phyloP scores from a whole-genome alignment of 1,140 invertebrate species.

The Protaetia brevitarsis region DNA sequence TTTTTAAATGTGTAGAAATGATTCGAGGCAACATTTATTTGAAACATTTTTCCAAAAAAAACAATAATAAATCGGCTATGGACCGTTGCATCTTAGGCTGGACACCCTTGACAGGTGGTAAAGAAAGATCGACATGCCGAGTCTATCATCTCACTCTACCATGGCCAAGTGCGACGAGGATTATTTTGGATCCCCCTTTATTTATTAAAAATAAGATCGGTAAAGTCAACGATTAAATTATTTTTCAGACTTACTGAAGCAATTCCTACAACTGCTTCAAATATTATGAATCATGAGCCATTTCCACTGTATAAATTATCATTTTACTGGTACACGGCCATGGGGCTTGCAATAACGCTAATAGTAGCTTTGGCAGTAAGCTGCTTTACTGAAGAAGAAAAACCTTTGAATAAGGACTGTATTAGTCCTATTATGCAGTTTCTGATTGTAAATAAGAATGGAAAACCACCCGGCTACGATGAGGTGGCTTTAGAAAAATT shows the following conservation, averaged over 20 bases:
- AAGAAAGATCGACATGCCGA: too few species aligned
- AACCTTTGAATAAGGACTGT: constrained; percentile 6
- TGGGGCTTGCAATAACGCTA: not conserved
- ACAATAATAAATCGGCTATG: too few species aligned
- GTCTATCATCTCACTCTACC: too few species aligned
- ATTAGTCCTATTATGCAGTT: constrained; percentile 6
- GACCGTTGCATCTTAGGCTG: too few species aligned
- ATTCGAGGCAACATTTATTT: too few species aligned
- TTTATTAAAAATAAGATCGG: too few species aligned
- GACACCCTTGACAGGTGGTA: too few species aligned
- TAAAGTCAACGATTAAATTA: too few species aligned
- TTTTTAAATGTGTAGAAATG: too few species aligned
- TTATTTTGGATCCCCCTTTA: too few species aligned
- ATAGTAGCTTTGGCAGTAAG: constrained; percentile 4
- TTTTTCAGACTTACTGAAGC: not conserved
- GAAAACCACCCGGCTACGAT: not conserved
- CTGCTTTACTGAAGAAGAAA: constrained; percentile 17
- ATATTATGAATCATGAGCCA: constrained; percentile 32
- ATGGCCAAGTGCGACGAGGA: too few species aligned
- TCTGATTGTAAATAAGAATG: not conserved
- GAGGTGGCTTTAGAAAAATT: not conserved
- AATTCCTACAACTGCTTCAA: not conserved
- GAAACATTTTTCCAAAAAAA: too few species aligned
- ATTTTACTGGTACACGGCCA: constrained; percentile 15
- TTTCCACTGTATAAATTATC: constrained; percentile 24